A percentile compares a stretch with the other conserved stretches of the same genome.
phyloP scores from a whole-genome alignment of 2,888 invertebrate genomes.

The Yponomeuta evonymella region DNA sequence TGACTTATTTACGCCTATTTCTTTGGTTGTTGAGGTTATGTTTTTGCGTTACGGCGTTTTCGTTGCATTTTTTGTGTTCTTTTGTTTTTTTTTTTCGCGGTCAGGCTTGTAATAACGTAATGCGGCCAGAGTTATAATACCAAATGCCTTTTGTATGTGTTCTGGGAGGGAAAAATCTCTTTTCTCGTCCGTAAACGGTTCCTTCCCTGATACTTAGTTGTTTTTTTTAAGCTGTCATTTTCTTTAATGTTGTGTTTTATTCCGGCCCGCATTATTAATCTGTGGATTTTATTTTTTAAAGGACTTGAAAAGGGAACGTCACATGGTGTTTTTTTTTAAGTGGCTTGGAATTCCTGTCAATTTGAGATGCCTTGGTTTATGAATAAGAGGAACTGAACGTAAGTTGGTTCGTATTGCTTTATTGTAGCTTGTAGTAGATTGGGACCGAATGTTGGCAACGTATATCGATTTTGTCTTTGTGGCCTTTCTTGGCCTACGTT shows the following conservation, averaged over 20 bases:
- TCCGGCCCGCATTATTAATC: not conserved
- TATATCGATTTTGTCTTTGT: constrained; percentile 1
- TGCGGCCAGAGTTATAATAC: not conserved
- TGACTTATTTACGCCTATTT: not conserved
- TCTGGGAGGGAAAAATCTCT: not conserved
- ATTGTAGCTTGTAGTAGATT: not conserved
- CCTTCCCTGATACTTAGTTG: not conserved
- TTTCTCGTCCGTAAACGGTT: not conserved
- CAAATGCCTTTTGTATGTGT: not conserved
- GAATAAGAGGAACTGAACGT: not conserved
- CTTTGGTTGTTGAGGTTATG: not conserved
- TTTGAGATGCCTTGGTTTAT: not conserved
- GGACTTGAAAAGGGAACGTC: not conserved
- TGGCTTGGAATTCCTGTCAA: not conserved
- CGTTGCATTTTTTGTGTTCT: not conserved
- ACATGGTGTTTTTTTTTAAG: not conserved
- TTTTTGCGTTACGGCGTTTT: not conserved
- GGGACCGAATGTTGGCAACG: not conserved
- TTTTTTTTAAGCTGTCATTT: not conserved
- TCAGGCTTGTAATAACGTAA: not conserved
- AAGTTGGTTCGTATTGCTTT: not conserved
- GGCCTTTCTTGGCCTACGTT: not conserved
- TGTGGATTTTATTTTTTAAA: not conserved
- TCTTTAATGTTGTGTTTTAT: not conserved
- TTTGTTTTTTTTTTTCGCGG: not conserved